Evolutionary conservation across 2,113 vertebrate species (phyloP), one percentile per base, ranked within the genome.

Genomic region (Corythornis vintsioides): DNA sequence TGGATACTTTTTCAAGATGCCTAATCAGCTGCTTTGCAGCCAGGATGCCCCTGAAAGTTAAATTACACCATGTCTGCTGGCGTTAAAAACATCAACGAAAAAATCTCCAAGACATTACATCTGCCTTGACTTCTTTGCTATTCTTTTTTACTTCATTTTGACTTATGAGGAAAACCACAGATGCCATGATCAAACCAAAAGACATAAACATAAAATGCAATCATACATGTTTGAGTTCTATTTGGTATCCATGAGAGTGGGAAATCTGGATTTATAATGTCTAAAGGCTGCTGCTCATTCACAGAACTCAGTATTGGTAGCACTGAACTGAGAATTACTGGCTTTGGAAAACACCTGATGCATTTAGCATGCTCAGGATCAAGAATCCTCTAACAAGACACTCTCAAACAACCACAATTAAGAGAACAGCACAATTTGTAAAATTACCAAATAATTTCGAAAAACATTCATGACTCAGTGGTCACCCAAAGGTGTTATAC

Each of bases 1-100:
- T 33, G 56, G 60, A 38, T 94, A 85, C 76, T 95, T 85, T 85
- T 96, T 61, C 80, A 87, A 87, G 56, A 71, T 86, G 63, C 71
- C 73, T 73, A 31, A 94, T 86, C 81, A 80, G 91, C 40, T 88
- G 45, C 64, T 96, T 88, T 81, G 67, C 31, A 86, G 78, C 84
- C 65, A 78, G 97, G 93, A 93, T 77, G 93, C 65, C 78, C 86
- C 66, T 66, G 29, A 96, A 96, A 97, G 96, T 95, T 65, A 88
- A 86, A 93, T 86, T 90, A 83, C 18, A 90, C 72, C n/a, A n/a
- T 81, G 52, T 91, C 94, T 96, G 83, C 43, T 95, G 92, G 92
- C 70, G 89, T 92, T 86, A 95, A 89, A 94, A 96, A 48, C 45
- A 82, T 20, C 64, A 92, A 53, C 1, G 5, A 83, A 96, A 88